Evolutionary conservation across 2,888 invertebrate genomes (phyloP), one percentile per base, ranked within the genome.

Genomic region (Halictus quadricinctus): DNA sequence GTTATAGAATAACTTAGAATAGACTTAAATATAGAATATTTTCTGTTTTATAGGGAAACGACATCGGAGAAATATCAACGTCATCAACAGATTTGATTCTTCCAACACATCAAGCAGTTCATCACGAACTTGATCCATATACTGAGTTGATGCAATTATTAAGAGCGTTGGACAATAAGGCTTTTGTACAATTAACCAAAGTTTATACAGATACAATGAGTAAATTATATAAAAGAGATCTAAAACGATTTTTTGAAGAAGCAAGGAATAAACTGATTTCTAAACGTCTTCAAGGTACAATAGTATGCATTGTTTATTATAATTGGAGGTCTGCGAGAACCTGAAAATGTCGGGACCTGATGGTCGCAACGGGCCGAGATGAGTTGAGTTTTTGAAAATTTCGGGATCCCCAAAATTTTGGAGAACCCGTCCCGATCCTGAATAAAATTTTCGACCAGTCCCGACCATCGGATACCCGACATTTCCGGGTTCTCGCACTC

Each of bases 91-190:
- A 96, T 69, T 95, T 98, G 79, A 96, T 96, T 50, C 95, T 98
- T 88, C 97, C 98, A 0, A 97, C 97, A 90, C 97, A 98, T 93
- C 96, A 96, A 88, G 96, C 96, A 73, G 97, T 98, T 90, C 99
- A 99, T 95, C 96, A 97, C 81, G 98, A 98, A 93, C 96, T 99
- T 86, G 96, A 96, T 91, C 97, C 97, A 29, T 99, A 98, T 94
- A 97, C 97, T 50, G 98, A 98, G 90, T 96, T 99, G 88, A 98
- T 99, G 98, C 97, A 97, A 93, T 98, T 99, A 97, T 96, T 98
- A 79, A 98, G 98, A 95, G 97, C 97, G 46, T 97, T 98, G 96
- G 98, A 99, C 95, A 96, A 96, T 80, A 97, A 97, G 92, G 97
- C 97, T 0, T 99, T 98, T 95, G 96, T 96, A 79, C 97, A 97